A percentile compares a stretch with the other conserved stretches of the same genome.
Conservation (phyloP, 2,113 vertebrate genomes). For the Puntigrus tetrazona region DNA sequence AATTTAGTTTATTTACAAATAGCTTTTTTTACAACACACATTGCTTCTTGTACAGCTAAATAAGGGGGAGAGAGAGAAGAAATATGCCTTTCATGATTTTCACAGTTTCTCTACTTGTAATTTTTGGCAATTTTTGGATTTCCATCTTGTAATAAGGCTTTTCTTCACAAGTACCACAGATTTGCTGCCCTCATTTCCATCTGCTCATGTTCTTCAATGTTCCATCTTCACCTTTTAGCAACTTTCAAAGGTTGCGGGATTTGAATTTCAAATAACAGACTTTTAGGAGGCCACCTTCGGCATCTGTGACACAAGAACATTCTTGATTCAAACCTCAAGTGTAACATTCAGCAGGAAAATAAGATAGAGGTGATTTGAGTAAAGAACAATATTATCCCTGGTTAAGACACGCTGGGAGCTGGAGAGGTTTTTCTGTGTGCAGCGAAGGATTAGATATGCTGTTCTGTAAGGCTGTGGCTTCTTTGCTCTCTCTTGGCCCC, state of each 20-base stretch:
- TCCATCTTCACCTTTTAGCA: conserved; percentile 10
- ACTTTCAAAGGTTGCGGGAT: not conserved
- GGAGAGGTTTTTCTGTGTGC: conserved; percentile 35
- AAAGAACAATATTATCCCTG: conserved; percentile 51
- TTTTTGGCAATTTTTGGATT: not conserved
- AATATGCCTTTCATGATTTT: not conserved
- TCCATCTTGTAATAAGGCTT: not conserved
- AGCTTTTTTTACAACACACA: not conserved
- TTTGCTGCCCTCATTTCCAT: conserved; percentile 4
- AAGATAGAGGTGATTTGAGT: conserved; percentile 39
- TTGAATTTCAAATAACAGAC: conserved; percentile 32
- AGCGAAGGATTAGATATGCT: conserved; percentile 38
- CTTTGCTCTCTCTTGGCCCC: conserved; percentile 11
- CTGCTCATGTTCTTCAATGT: not conserved
- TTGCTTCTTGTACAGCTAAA: not conserved
- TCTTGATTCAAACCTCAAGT: conserved; percentile 16
- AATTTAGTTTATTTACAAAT: not conserved
- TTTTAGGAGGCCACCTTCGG: conserved; percentile 14
- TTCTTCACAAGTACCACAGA: not conserved
- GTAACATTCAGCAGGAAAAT: conserved; percentile 39
- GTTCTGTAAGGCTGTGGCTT: conserved; percentile 47
- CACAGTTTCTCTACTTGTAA: not conserved
- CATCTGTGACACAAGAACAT: conserved; percentile 20
- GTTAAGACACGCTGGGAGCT: conserved; percentile 13
- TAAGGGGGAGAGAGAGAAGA: not conserved